These are phyloP conservation scores for Crotophaga sulcirostris DNA, from an alignment of 2,113 vertebrate genomes.

Conservation along the genomic window DNA sequence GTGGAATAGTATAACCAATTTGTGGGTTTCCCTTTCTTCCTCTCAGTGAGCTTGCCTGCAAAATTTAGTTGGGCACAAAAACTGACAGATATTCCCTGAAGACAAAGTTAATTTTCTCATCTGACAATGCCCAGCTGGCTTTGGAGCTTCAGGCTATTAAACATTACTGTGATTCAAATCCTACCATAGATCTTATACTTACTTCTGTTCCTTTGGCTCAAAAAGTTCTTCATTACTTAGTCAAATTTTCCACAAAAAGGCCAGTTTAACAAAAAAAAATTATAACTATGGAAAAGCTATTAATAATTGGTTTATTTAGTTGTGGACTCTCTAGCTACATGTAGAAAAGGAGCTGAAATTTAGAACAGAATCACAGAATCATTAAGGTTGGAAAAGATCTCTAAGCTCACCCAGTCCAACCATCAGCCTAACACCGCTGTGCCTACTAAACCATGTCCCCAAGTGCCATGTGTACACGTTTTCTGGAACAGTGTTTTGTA, in stretches of 20 bases:
- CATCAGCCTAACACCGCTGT: no score
- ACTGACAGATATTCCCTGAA: neutral
- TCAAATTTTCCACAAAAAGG: neutral
- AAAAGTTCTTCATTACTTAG: neutral
- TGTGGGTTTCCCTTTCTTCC: neutral
- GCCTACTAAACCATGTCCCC: no score
- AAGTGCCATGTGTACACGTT: no score
- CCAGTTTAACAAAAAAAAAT: neutral
- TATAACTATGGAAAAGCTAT: neutral
- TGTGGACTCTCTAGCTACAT: neutral
- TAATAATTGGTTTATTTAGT: neutral
- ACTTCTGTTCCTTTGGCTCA: neutral
- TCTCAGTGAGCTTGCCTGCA: neutral
- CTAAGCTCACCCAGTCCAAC: no score
- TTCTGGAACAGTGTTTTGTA: neutral
- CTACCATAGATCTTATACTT: neutral
- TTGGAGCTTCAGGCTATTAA: neutral
- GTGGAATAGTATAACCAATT: neutral
- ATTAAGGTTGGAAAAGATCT: no score
- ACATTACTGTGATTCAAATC: neutral
- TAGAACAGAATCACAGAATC: no score
- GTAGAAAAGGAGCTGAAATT: neutral
- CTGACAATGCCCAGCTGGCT: neutral
- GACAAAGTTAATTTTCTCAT: neutral
- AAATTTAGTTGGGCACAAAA: neutral